Evolutionary conservation across 2,113 vertebrate genomes (phyloP).

Genomic region (Lichenostomus cassidix): DNA sequence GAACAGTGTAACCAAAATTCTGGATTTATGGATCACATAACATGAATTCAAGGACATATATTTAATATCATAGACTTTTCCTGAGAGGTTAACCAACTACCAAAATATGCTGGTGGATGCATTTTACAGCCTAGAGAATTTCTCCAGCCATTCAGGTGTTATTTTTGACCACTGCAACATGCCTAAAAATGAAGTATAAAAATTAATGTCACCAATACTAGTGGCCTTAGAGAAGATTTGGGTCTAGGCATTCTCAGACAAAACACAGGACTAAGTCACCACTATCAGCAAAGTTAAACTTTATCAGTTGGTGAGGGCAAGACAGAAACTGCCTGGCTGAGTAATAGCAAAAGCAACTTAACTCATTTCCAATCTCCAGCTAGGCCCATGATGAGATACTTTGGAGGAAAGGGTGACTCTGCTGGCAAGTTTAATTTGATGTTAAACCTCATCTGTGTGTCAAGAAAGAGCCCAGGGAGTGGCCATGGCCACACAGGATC

Average conservation of each 20-base stretch:
- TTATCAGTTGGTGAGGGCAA: not conserved
- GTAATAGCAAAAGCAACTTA: not conserved
- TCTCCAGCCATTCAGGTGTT: not conserved
- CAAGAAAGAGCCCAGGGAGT: not conserved
- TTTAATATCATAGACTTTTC: not conserved
- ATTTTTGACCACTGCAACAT: not conserved
- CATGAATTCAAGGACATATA: not conserved
- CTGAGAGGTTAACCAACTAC: not conserved
- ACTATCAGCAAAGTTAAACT: not conserved
- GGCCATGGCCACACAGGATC: not conserved
- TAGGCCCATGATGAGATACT: not conserved
- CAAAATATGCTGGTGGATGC: not conserved
- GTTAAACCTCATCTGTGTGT: rapidly evolving
- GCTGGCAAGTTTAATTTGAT: not conserved
- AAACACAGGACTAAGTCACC: not conserved
- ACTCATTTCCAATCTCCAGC: not conserved
- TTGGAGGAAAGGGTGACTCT: not conserved
- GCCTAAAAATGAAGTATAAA: not conserved
- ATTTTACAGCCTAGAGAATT: rapidly evolving
- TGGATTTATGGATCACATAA: not conserved
- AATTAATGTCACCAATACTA: not conserved
- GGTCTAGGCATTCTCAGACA: not conserved
- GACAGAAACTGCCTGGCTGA: not conserved
- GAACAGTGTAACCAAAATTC: not conserved
- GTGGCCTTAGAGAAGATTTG: not conserved